Evolutionary conservation across 2,113 vertebrate genomes (phyloP).

Genomic region (Solea senegalensis): DNA sequence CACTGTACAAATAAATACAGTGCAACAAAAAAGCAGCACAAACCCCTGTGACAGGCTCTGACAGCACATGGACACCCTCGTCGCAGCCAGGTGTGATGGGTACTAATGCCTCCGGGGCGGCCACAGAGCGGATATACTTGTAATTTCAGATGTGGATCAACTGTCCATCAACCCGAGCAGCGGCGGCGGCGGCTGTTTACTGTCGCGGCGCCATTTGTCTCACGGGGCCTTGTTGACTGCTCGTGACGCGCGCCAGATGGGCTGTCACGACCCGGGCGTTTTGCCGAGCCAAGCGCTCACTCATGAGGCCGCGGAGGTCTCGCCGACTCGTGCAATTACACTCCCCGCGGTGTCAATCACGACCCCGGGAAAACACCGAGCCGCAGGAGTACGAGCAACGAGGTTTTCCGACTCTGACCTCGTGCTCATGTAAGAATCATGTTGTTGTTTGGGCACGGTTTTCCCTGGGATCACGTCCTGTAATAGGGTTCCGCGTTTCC

Average conservation of each 20-base stretch:
- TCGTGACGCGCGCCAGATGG: slow-evolving; percentile 62
- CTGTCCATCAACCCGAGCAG: slow-evolving; percentile 22
- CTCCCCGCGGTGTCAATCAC: slow-evolving; percentile 67
- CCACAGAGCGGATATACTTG: slow-evolving; percentile 24
- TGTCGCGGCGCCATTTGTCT: slow-evolving; percentile 53
- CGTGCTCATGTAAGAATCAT: background rate
- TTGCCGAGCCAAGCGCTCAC: slow-evolving; percentile 55
- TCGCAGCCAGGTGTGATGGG: slow-evolving; percentile 11
- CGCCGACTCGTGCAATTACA: slow-evolving; percentile 57
- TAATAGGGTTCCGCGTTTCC: slow-evolving; percentile 8
- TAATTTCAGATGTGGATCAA: slow-evolving; percentile 51
- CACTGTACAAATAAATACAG: too few species aligned
- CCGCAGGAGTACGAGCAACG: background rate
- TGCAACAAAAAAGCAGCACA: too few species aligned
- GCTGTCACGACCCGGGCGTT: slow-evolving; percentile 68
- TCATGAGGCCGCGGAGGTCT: slow-evolving; percentile 52
- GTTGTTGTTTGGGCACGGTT: background rate
- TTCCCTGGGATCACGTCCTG: background rate
- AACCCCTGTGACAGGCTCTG: background rate
- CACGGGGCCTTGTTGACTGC: slow-evolving; percentile 58
- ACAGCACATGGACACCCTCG: slow-evolving; percentile 3
- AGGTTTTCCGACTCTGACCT: background rate
- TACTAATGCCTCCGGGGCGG: slow-evolving; percentile 22
- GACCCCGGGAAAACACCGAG: slow-evolving; percentile 6
- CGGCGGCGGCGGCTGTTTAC: slow-evolving; percentile 22